Percentiles rank a stretch among this genome's conserved stretches.
Evolutionary conservation across 2,797 vertebrate species (phyloP).

Genomic region (Acanthiza pusilla): DNA sequence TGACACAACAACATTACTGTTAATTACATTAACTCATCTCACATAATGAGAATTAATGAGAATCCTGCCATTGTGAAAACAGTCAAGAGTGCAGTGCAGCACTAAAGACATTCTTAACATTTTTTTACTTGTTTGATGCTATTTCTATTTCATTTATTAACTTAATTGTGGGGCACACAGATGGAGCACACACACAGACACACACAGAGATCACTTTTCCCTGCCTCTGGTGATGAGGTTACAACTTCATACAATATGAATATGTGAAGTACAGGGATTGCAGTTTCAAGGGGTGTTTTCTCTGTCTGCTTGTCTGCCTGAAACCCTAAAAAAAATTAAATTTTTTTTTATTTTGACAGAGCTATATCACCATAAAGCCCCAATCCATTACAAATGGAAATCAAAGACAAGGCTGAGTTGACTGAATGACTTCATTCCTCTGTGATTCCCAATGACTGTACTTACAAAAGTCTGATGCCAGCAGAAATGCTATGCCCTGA

Average conservation of each 20-base stretch:
- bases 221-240: background rate
- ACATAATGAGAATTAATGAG: conserved; percentile 45
- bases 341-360: background rate
- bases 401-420: background rate
- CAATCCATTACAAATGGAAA: background rate
- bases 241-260: background rate
- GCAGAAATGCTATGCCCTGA: background rate
- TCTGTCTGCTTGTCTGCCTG: background rate
- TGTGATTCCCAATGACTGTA: background rate
- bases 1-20: background rate
- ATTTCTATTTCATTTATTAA: background rate
- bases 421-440: background rate
- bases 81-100: background rate
- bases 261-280: background rate
- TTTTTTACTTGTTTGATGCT: background rate
- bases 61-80: background rate
- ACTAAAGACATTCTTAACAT: conserved; percentile 4
- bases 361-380: background rate
- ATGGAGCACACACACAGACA: background rate
- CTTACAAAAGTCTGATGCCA: background rate
- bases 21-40: conserved; percentile 42
- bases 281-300: background rate
- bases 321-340: background rate
- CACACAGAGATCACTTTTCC: background rate
- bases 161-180: background rate